Base-by-base conservation (phyloP, 2,113 vertebrate species). In the Pluvialis apricaria region DNA sequence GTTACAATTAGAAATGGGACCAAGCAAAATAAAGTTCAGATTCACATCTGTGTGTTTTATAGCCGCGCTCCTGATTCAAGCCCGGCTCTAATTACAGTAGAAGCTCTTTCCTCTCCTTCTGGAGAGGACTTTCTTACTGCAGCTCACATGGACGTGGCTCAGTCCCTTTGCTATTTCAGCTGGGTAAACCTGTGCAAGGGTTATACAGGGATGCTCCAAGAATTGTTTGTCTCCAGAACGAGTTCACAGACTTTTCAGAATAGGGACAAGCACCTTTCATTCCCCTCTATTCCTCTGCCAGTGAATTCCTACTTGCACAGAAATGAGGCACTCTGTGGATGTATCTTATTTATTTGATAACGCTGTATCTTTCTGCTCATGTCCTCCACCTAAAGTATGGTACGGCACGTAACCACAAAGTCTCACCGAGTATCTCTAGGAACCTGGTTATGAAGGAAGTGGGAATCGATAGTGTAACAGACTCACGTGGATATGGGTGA, bases 241-340 rank as follows among this genome's bases (percentile, higher is more conserved):
- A 93, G 82, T n/a, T 90, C 57, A 88, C n/a, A 81, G 25, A 66
- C 64, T 89, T 91, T 87, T 64, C 81, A 80, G 54, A 82, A 91
- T 44, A 88, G 78, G 47, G 51, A 66, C 71, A 88, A 90, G 80
- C 60, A 84, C 54, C 55, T 86, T 88, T 55, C 84, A 65, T 68
- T 89, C 44, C 65, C 65, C 38, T 92, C 69, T 94, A 34, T 70
- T 91, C 68, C 47, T 84, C 64, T 89, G 73, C 65, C 75, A 92
- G 54, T 45, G 49, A 87, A 87, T 92, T 94, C 61, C 57, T 79
- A 8, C 36, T 65, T 73, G 70, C 20, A 45, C 36, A 80, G 62
- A 83, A 93, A 82, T 51, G 49, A 94, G 66, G 78, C 49, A 92
- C 73, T 79, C 38, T 22, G 11, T 34, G 32, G 21, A 78, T n/a